Conservation (phyloP, 2,113 vertebrate species). For the Psephotus haematonotus region DNA sequence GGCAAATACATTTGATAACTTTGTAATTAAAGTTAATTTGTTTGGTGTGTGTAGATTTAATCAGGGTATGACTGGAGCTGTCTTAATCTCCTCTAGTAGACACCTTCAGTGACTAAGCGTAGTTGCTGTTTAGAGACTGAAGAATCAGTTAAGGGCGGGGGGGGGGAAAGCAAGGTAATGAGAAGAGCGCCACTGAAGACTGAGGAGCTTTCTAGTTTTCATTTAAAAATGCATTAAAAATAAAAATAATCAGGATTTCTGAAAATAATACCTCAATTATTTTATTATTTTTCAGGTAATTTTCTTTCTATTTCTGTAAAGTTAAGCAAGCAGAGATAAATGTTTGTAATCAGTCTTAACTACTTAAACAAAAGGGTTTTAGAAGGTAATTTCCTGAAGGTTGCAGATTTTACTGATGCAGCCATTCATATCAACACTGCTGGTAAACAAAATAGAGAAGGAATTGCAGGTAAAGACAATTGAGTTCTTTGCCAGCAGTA, state of each 20-base stretch:
- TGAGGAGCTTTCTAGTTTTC: background rate
- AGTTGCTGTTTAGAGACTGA: background rate
- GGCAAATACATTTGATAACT: background rate
- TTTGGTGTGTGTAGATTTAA: background rate
- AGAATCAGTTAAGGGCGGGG: background rate
- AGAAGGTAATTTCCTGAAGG: background rate
- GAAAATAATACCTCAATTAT: background rate
- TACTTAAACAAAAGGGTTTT: background rate
- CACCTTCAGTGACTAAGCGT: background rate
- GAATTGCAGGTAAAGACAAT: background rate
- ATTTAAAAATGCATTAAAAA: background rate
- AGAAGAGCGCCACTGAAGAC: background rate
- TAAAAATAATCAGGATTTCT: background rate
- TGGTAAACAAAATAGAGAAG: background rate
- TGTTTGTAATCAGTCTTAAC: background rate
- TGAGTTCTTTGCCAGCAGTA: background rate
- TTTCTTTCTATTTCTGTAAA: background rate
- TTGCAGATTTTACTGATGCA: background rate
- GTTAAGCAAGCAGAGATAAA: background rate
- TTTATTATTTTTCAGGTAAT: background rate
- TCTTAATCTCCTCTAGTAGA: background rate
- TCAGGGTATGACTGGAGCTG: background rate
- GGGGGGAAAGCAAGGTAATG: background rate
- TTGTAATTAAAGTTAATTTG: background rate
- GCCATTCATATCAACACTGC: fast-evolving